Evolutionary conservation across 2,113 vertebrate genomes (phyloP), one percentile per base, ranked within the genome.

Genomic region (Chlamydotis undulata): DNA sequence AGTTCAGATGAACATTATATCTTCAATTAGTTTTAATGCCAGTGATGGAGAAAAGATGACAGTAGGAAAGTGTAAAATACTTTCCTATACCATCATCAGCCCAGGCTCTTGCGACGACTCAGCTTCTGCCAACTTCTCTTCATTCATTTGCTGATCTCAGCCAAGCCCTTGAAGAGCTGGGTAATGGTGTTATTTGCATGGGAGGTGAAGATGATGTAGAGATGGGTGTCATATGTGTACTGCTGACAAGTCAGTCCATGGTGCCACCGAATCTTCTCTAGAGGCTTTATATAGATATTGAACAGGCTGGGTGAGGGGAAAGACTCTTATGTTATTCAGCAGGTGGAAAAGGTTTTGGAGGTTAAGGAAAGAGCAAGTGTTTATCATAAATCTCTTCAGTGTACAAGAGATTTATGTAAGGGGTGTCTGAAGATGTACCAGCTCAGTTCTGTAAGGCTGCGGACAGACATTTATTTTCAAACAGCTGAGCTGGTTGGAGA

Each of bases 301-400:
- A 89, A 64, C 69, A 65, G 65, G 57, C 89, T 87, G 94, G 56
- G 57, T 76, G 57, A 95, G 91, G 86, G 94, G 93, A 91, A 94
- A 71, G 89, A 91, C 94, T 95, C 81, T 73, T 82, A 61, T 82
- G 89, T 87, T 95, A 61, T 96, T 91, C 81, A 96, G 94, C 94
- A 95, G 94, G 94, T 97, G 95, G 96, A 91, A 96, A 93, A 95
- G 69, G 89, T 73, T 97, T 93, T 93, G 84, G 78, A 96, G 84
- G 89, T 93, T 94, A 96, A 95, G 89, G 70, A 85, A 91, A 93
- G 94, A 96, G 91, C 93, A 97, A 96, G 74, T 96, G 95, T 89
- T 96, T 96, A 91, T 87, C 89, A 93, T 97, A 96, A 97, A 97
- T 96, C 96, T 96, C 93, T 79, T 35, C 45, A 65, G 89, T 12